These are phyloP conservation scores for Scrobipalpa costella DNA, from an alignment of 2,888 invertebrate genomes.

Conservation along the genomic window DNA sequence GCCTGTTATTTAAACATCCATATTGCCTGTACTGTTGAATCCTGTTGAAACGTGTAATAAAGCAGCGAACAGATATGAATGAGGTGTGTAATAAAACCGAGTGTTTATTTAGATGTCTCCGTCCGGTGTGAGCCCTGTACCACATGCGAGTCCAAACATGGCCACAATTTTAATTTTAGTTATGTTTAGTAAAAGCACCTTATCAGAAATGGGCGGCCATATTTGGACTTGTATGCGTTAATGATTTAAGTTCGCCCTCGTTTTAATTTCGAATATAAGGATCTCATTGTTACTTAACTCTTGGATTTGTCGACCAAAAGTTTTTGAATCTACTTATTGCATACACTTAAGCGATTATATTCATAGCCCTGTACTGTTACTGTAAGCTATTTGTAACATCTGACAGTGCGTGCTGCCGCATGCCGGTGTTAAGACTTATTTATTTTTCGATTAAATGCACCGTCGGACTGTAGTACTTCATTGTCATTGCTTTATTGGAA, in stretches of 20 bases:
- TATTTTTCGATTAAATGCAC: slow-evolving; percentile 24
- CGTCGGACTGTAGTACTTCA: slow-evolving; percentile 27
- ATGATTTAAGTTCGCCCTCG: background rate
- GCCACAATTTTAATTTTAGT: no score
- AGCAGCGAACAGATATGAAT: background rate
- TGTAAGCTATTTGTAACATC: slow-evolving; percentile 1
- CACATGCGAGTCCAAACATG: no score
- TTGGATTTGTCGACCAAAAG: slow-evolving; percentile 30
- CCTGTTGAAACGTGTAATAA: background rate
- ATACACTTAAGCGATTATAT: slow-evolving; percentile 23
- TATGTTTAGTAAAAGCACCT: no score
- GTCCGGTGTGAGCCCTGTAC: no score
- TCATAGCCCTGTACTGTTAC: no score
- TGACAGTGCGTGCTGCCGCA: slow-evolving; percentile 21
- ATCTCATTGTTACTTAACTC: slow-evolving; percentile 43
- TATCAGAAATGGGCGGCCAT: no score
- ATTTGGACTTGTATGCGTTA: no score
- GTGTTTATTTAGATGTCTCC: background rate
- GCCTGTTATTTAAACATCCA: no score
- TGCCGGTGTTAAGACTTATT: slow-evolving; percentile 14
- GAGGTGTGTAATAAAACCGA: background rate
- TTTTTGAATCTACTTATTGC: slow-evolving; percentile 25
- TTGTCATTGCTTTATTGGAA: no score
- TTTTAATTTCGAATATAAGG: slow-evolving; percentile 34
- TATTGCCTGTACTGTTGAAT: background rate